These are phyloP conservation scores for Amphiura filiformis DNA, from an alignment of 35 echinoderm and acorn worm genomes.

Conservation along the genomic window DNA sequence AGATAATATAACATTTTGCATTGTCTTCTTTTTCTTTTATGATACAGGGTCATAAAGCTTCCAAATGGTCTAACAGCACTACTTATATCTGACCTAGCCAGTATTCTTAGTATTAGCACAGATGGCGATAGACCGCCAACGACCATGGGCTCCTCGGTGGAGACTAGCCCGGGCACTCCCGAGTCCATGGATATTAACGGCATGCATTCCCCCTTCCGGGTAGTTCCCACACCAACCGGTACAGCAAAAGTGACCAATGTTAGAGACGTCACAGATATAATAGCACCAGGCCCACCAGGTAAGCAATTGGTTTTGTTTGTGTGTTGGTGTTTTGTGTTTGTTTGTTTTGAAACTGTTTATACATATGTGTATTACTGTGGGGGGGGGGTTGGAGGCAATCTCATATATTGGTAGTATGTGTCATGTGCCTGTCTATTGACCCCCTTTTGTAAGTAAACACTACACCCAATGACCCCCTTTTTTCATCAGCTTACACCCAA, in stretches of 20 bases:
- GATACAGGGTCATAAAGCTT: conserved; percentile 42
- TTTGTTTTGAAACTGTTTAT: no score
- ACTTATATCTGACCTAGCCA: conserved; percentile 37
- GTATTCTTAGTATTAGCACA: conserved; percentile 3
- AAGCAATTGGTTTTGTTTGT: no score
- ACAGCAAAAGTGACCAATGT: not conserved
- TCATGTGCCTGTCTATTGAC: no score
- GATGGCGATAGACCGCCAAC: conserved; percentile 3
- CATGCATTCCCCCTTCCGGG: not conserved
- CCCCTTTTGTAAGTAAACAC: no score
- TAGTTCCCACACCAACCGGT: not conserved
- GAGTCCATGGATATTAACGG: conserved; percentile 1
- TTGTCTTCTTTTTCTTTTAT: not conserved
- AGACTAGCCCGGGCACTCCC: not conserved
- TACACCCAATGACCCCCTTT: no score
- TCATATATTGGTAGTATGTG: no score
- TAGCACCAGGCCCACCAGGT: conserved; percentile 3
- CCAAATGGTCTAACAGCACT: conserved; percentile 53
- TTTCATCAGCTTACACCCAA: no score
- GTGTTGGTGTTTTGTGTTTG: no score
- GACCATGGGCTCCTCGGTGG: not conserved
- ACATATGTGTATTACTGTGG: no score
- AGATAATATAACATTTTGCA: no score
- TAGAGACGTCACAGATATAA: not conserved
- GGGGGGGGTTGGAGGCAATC: no score